phyloP scores from a whole-genome alignment of 2,888 invertebrate species.

The Caradrina clavipalpis region DNA sequence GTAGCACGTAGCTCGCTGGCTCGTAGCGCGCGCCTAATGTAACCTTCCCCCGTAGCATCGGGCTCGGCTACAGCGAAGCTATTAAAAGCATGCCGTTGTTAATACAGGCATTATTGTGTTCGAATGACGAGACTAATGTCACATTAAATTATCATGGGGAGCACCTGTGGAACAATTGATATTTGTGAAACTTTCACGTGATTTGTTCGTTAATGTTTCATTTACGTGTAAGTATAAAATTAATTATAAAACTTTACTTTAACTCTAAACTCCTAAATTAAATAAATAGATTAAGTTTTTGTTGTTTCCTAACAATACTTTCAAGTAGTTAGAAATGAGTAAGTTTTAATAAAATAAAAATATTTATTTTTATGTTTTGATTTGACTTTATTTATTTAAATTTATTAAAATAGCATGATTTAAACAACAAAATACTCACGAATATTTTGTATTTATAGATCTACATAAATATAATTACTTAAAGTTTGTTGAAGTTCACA shows the following conservation, averaged over 20 bases:
- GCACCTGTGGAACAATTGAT: constrained; percentile 82
- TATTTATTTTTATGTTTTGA: not conserved
- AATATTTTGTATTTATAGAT: too few relatives aligned
- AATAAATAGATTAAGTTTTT: not conserved
- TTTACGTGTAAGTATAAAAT: constrained; percentile 71
- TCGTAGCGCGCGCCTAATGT: constrained; percentile 71
- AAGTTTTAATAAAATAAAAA: constrained; percentile 15
- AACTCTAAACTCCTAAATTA: not conserved
- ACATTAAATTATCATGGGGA: constrained; percentile 80
- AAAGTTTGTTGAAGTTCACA: not conserved
- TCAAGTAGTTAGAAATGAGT: constrained; percentile 14
- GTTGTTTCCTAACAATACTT: constrained; percentile 8
- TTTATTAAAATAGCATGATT: not conserved
- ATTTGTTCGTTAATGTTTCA: constrained; percentile 69
- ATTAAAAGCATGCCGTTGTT: constrained; percentile 82
- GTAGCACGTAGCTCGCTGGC: constrained; percentile 70
- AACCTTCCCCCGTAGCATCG: constrained; percentile 71
- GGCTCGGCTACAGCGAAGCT: constrained; percentile 70
- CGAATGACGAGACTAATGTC: constrained; percentile 80
- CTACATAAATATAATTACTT: not conserved
- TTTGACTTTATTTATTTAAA: not conserved
- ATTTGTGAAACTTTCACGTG: constrained; percentile 77
- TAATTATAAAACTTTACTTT: constrained; percentile 27
- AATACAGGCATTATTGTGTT: constrained; percentile 77
- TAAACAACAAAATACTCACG: not conserved